Conservation (phyloP, 2,888 invertebrate genomes). For the Troides helena region DNA sequence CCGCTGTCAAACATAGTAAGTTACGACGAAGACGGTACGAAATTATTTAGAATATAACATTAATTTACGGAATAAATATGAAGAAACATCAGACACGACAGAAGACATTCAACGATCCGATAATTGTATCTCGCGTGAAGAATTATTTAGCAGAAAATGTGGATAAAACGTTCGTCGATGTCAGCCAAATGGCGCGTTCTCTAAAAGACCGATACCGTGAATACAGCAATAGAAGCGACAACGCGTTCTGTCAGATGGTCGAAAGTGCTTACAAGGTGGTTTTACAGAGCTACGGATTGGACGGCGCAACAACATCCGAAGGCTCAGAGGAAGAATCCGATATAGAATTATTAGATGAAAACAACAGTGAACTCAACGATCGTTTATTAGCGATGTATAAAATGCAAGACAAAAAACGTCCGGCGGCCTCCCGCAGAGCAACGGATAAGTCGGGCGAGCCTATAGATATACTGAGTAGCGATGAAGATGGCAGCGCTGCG, state of each 20-base stretch:
- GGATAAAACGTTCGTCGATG: conserved; percentile 89
- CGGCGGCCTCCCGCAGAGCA: conserved; percentile 55
- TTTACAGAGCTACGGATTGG: conserved; percentile 84
- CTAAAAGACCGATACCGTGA: conserved; percentile 87
- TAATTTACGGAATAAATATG: conserved; percentile 49
- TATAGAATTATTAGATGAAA: conserved; percentile 88
- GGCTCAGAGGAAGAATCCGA: conserved; percentile 82
- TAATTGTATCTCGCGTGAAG: conserved; percentile 82
- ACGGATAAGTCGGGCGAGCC: conserved; percentile 71
- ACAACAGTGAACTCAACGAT: conserved; percentile 86
- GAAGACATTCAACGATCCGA: conserved; percentile 75
- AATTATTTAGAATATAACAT: conserved; percentile 13
- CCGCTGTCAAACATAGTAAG: conserved; percentile 51
- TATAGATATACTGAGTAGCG: conserved; percentile 71
- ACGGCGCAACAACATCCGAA: conserved; percentile 80
- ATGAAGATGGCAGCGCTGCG: conserved; percentile 66
- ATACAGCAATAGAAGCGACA: conserved; percentile 89
- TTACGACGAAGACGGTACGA: conserved; percentile 42
- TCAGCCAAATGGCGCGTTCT: conserved; percentile 90
- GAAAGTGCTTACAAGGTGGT: conserved; percentile 88
- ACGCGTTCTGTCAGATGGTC: conserved; percentile 89
- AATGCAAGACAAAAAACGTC: conserved; percentile 74
- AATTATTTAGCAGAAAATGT: conserved; percentile 91
- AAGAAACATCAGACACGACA: conserved; percentile 75
- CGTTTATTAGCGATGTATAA: conserved; percentile 75